Evolutionary conservation across 2,113 vertebrate genomes (phyloP).

Genomic region (Struthidea cinerea): DNA sequence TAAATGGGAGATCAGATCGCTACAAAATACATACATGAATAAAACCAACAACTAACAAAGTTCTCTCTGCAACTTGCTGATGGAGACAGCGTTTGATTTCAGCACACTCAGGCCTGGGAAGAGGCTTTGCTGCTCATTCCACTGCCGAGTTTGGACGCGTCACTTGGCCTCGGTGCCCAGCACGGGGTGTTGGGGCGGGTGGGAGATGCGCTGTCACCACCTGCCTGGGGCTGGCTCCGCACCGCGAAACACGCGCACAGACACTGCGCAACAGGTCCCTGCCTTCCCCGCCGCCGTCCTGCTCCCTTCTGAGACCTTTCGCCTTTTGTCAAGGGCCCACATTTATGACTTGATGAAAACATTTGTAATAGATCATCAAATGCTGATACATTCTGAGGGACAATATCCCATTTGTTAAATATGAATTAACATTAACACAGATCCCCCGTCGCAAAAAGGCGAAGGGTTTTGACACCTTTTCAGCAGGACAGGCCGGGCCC

Average conservation of each 20-base stretch:
- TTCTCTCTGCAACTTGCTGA: conserved; percentile 67
- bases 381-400: conserved; percentile 77
- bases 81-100: conserved; percentile 64
- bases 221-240: not conserved
- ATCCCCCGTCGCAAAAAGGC: conserved; percentile 68
- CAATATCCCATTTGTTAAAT: conserved; percentile 83
- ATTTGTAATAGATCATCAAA: conserved; percentile 84
- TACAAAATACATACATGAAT: not conserved
- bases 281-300: not conserved
- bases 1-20: conserved; percentile 50
- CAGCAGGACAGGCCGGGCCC: conserved; percentile 82
- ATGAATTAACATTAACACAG: conserved; percentile 85
- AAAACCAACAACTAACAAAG: conserved; percentile 69
- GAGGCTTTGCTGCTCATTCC: not conserved
- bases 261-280: not conserved
- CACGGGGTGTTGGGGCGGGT: not conserved
- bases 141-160: not conserved
- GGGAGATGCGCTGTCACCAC: conserved; percentile 38
- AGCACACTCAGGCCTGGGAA: not conserved
- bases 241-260: not conserved
- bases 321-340: conserved; percentile 71
- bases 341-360: conserved; percentile 81
- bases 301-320: conserved; percentile 19
- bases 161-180: conserved; percentile 63
- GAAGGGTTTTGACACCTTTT: conserved; percentile 82